These are phyloP conservation scores for Cylloceria caligata DNA, from an alignment of 2,888 invertebrate species.

Conservation along the genomic window DNA sequence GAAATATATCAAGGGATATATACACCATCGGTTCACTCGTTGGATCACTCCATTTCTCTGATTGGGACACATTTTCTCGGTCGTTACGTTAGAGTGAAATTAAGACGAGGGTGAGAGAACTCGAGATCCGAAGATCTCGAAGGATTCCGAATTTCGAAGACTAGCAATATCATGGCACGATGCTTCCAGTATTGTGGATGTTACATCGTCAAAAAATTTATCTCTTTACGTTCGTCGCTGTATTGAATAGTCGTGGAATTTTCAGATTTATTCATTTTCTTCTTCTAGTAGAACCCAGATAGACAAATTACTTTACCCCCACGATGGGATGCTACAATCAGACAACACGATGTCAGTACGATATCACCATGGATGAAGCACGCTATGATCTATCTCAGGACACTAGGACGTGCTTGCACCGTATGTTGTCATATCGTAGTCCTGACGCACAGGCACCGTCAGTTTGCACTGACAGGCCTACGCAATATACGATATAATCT, in stretches of 20 bases:
- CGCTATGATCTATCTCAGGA: too few species aligned
- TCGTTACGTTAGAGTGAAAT: slow-evolving; percentile 54
- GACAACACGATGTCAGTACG: too few species aligned
- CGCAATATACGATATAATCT: too few species aligned
- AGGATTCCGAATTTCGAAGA: background rate
- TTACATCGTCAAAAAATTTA: background rate
- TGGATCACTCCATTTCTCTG: slow-evolving; percentile 31
- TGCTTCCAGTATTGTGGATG: background rate
- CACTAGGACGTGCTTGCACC: too few species aligned
- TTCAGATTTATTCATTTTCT: background rate
- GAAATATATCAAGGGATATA: background rate
- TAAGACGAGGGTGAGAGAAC: slow-evolving; percentile 27
- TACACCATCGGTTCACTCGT: slow-evolving; percentile 3
- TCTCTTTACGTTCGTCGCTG: background rate
- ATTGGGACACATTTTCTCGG: slow-evolving; percentile 47
- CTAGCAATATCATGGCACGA: background rate
- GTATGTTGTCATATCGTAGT: too few species aligned
- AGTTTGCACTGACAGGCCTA: too few species aligned
- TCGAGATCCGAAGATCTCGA: slow-evolving; percentile 18
- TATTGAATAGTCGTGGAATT: background rate
- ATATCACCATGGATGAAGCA: too few species aligned
- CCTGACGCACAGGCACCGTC: too few species aligned
- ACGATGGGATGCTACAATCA: too few species aligned
- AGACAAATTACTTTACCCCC: too few species aligned
- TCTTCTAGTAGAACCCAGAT: too few species aligned